Evolutionary conservation across 2,797 vertebrate genomes (phyloP), one percentile per base, ranked within the genome.

Genomic region (Lepus oiostolus): DNA sequence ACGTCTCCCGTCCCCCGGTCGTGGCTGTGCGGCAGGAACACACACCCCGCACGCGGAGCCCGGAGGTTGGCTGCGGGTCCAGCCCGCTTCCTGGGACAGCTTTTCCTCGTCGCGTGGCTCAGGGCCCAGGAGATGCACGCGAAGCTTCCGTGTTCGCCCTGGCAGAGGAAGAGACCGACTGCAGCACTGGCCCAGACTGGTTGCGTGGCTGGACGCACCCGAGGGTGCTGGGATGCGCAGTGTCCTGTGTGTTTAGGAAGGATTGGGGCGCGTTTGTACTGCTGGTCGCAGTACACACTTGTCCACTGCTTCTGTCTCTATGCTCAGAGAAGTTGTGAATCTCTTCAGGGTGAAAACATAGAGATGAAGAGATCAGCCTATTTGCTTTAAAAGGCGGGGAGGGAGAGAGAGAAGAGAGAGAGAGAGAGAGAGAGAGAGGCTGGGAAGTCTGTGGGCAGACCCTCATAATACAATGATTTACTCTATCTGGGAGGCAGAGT

Each of bases 281-380:
- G 47, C 28, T 62, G 83, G 47, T 50, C 47, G 58, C 7, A 5
- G 38, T 47, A 81, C 94, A 86, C 76, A 65, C 54, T 52, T 5
- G 26, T 54, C 72, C 88, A 84, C 70, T 88, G 79, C 72, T 76
- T 96, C 89, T 90, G 67, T 92, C 88, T 85, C 13, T 7, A 30
- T 28, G 38, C 84, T 89, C 67, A 50, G 68, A 81, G 47, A 89
- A 47, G 30, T 72, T 91, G 68, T 54, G 85, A 71, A 93, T 47
- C 24, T 81, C 70, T 62, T 97, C 67, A 80, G 81, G 77, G 58
- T 42, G 72, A 90, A 3, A 19, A 67, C 75, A 26, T 52, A 14
- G 1, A 95, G 90, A 87, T 91, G 68, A 82, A 91, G 92, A 76
- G 71, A 80, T 58, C 75, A 86, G 35, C 62, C 6, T 72, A 22